A percentile compares a stretch with the other conserved stretches of the same genome.
phyloP scores from a whole-genome alignment of 2,888 invertebrate genomes.

The Eristalis arbustorum region DNA sequence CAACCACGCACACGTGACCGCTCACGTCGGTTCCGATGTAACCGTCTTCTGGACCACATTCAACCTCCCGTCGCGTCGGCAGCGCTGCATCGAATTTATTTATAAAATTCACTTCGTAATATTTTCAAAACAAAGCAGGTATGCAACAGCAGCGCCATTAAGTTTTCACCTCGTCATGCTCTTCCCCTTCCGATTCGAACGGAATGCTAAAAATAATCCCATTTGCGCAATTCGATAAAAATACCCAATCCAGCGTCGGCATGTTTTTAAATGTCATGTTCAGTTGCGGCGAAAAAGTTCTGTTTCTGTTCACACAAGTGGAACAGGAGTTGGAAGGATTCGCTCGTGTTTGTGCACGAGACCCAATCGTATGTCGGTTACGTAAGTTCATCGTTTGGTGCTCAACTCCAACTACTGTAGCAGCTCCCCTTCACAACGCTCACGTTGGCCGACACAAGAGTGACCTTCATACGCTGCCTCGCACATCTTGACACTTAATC shows the following conservation, averaged over 20 bases:
- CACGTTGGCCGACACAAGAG: background rate
- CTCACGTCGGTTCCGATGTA: background rate
- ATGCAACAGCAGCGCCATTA: background rate
- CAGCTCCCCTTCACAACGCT: background rate
- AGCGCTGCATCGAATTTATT: background rate
- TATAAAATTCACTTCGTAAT: slow-evolving; percentile 6
- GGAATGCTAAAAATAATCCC: slow-evolving; percentile 13
- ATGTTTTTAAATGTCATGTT: slow-evolving; percentile 22
- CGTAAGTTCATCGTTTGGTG: too few species aligned
- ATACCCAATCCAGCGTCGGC: background rate
- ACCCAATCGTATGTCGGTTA: too few species aligned
- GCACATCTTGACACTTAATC: background rate
- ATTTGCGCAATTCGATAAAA: slow-evolving; percentile 23
- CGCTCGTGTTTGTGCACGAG: too few species aligned
- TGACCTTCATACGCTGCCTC: slow-evolving; percentile 11
- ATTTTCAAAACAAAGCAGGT: background rate
- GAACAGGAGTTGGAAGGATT: background rate
- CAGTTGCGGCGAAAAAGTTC: background rate
- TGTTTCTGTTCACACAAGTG: background rate
- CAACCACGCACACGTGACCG: background rate
- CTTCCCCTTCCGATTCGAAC: background rate
- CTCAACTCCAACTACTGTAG: background rate
- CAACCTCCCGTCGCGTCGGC: background rate
- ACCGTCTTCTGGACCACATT: background rate
- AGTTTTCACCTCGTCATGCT: background rate